Conservation (phyloP, 1,140 invertebrate species). For the Psix sp. region DNA sequence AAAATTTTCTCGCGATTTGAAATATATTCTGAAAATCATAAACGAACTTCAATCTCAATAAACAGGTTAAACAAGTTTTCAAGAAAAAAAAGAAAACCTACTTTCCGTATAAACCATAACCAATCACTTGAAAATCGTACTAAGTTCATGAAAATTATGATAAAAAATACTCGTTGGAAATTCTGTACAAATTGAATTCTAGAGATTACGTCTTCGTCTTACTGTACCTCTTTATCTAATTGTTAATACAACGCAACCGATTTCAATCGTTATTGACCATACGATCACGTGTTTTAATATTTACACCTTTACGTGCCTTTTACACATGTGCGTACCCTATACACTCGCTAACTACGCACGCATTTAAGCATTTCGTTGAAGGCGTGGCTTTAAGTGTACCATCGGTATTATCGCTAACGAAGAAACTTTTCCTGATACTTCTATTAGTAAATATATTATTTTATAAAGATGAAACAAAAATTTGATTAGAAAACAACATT, state of each 20-base stretch:
- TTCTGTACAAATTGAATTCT: constrained; percentile 42
- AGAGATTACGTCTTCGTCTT: constrained; percentile 24
- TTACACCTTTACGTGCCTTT: constrained; percentile 46
- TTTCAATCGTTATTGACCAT: constrained; percentile 52
- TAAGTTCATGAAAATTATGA: constrained; percentile 5
- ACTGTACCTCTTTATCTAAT: constrained; percentile 15
- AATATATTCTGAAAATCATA: too few species aligned
- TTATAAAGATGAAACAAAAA: too few species aligned
- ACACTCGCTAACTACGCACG: constrained; percentile 30
- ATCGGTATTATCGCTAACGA: constrained; percentile 69
- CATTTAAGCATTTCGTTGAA: constrained; percentile 59
- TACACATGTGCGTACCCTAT: not conserved
- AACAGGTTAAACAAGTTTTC: too few species aligned
- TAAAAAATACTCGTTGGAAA: constrained; percentile 18
- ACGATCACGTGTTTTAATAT: constrained; percentile 52
- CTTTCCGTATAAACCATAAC: constrained; percentile 2
- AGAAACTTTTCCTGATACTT: too few species aligned
- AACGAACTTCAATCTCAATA: too few species aligned
- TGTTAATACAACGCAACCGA: constrained; percentile 49
- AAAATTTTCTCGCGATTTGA: too few species aligned
- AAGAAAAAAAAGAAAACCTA: too few species aligned
- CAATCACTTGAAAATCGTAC: constrained; percentile 23
- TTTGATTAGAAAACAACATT: too few species aligned
- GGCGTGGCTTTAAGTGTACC: constrained; percentile 69
- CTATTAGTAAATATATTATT: too few species aligned